Evolutionary conservation across 2,797 vertebrate species (phyloP).

Genomic region (Nannoperca obscura): DNA sequence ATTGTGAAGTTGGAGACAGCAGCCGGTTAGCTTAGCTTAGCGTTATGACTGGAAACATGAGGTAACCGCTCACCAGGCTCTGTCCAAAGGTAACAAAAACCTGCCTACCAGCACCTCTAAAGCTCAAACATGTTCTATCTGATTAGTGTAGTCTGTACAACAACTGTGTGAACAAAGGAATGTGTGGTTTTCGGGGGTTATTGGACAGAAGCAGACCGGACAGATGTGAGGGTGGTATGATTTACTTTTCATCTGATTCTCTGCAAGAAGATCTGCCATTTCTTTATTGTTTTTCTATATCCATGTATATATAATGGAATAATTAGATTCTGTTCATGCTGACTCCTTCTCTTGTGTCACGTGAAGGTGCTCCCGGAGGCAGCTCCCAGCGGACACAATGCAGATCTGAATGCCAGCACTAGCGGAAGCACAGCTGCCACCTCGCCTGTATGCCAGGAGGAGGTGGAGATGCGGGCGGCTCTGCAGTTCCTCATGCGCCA

Average conservation of each 20-base stretch:
- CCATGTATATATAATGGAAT: no score
- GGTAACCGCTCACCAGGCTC: background rate
- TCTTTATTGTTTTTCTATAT: background rate
- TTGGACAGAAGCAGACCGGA: background rate
- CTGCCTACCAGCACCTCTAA: background rate
- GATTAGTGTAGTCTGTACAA: background rate
- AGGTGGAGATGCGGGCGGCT: conserved; percentile 94
- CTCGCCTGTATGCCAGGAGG: conserved; percentile 93
- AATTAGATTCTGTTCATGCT: background rate
- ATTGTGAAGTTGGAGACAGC: background rate
- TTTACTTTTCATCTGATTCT: background rate
- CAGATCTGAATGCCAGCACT: conserved; percentile 82
- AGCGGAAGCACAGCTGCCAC: conserved; percentile 74
- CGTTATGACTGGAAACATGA: background rate
- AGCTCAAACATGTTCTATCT: no score
- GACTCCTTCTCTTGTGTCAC: background rate
- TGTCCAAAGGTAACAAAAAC: background rate
- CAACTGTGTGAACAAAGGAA: background rate
- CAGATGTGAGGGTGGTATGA: background rate
- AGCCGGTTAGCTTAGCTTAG: background rate
- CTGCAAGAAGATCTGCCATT: no score
- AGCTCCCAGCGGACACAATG: conserved; percentile 93
- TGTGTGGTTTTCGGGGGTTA: background rate
- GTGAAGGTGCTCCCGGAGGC: conserved; percentile 71
- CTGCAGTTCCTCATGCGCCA: conserved; percentile 98